These are phyloP conservation scores for Campopleginae sp. DNA, from an alignment of 2,888 invertebrate genomes.

Conservation along the genomic window DNA sequence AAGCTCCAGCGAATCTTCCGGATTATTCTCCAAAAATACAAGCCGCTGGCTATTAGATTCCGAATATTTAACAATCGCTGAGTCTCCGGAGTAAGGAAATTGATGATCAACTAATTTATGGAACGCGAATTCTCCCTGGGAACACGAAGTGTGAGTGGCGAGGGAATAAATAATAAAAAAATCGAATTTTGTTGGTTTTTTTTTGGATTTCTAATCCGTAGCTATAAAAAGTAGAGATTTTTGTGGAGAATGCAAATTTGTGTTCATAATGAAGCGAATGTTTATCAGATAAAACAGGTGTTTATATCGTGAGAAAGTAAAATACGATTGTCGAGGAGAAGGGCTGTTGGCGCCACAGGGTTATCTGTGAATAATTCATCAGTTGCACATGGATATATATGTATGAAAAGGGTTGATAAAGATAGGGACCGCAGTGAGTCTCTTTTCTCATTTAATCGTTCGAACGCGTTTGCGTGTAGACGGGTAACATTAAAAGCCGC, in stretches of 20 bases:
- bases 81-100: not conserved
- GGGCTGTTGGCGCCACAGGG: constrained; percentile 54
- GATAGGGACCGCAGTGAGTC: constrained; percentile 52
- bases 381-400: constrained; percentile 41
- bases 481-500: constrained; percentile 56
- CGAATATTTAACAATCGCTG: not conserved
- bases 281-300: constrained; percentile 56
- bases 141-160: not conserved
- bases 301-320: constrained; percentile 37
- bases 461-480: constrained; percentile 48
- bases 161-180: not conserved
- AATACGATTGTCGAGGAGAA: constrained; percentile 33
- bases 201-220: not conserved
- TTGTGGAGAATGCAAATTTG: not conserved
- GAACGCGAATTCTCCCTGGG: not conserved
- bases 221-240: constrained; percentile 1
- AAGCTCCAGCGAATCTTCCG: constrained; percentile 52
- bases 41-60: not conserved
- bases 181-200: not conserved
- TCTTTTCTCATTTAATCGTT: constrained; percentile 60
- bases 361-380: constrained; percentile 65
- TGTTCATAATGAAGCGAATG: constrained; percentile 6
- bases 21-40: constrained; percentile 51
- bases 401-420: constrained; percentile 55
- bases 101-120: not conserved